These are phyloP conservation scores for Coreius guichenoti DNA, from an alignment of 2,797 vertebrate genomes.

Conservation along the genomic window DNA sequence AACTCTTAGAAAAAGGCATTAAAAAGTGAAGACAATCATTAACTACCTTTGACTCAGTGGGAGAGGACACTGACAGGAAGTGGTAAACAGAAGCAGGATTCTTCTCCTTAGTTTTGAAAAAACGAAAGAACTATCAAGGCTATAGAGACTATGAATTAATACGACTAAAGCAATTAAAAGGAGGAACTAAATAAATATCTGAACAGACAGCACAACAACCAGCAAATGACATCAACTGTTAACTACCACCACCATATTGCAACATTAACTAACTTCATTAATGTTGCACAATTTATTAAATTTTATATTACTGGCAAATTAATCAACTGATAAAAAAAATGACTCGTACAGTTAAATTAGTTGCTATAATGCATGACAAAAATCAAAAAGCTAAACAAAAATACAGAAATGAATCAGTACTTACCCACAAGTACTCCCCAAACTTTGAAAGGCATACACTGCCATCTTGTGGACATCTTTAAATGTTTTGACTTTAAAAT, in stretches of 20 bases:
- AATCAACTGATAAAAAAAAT: neutral
- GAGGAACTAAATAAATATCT: neutral
- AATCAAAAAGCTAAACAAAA: neutral
- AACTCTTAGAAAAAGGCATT: conserved; percentile 34
- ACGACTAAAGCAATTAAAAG: neutral
- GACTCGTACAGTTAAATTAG: neutral
- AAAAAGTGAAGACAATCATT: conserved; percentile 66
- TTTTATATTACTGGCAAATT: neutral
- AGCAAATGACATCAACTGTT: neutral
- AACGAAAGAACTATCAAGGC: conserved; percentile 25
- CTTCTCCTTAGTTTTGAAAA: conserved; percentile 9
- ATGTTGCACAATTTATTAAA: neutral
- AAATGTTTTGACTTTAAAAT: neutral
- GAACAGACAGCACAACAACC: neutral
- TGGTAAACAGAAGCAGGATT: conserved; percentile 34
- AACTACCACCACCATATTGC: neutral
- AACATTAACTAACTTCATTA: neutral
- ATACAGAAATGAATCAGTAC: neutral
- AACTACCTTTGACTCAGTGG: conserved; percentile 64
- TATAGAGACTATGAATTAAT: neutral
- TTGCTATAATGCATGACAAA: neutral
- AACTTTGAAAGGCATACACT: conserved; percentile 14
- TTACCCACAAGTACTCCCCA: neutral
- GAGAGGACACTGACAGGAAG: conserved; percentile 56
- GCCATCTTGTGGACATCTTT: conserved; percentile 72